Base-by-base conservation (phyloP, 2,113 vertebrate genomes). In the Polypterus bichir region DNA sequence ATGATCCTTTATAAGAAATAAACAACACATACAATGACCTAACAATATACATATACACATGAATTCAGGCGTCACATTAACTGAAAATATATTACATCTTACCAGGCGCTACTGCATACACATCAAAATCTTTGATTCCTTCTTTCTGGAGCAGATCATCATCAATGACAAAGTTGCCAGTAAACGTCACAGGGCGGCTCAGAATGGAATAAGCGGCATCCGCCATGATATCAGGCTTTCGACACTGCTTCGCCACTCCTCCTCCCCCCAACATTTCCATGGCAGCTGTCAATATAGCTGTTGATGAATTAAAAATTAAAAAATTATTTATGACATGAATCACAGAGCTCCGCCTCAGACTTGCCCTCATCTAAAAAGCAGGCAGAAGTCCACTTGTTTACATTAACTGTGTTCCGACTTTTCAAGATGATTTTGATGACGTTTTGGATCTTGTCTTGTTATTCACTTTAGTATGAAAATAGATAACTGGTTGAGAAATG, bases 131-230 rank as follows among this genome's bases (percentile, higher is more conserved):
- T 8, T 70, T 73, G 67, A 99, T 68, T 53, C 95, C 96, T 64
- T 92, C 83, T 72, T 83, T 76, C 73, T 69, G 87, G 62, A 99
- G 84, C 49, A 98, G 60, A 61, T 86, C 86, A 72, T 98, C 94
- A 65, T 98, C 96, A 68, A 99, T 89, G 72, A 91, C 6, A 64
- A 99, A 99, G 68, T 93, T 89, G 46, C 94, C 96, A 0, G 93
- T 97, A 76, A 86, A 97, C 73, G 65, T 86, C 74, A 80, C 88
- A 0, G 88, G 85, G 59, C 81, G 87, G 64, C 81, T 82, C 66
- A 99, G 81, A 76, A 99, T 77, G 68, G 86, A 84, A 47, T 98
- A 98, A 1, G 96, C 96, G 46, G 96, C 95, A 64, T 99, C 96
- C 0, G 96, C 93, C 54, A 99, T 83, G 69, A 98, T 97, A 59